A percentile compares a stretch with the other conserved stretches of the same genome.
phyloP scores from a whole-genome alignment of 2,888 invertebrate species.

The Hemicrepidius hirtus region DNA sequence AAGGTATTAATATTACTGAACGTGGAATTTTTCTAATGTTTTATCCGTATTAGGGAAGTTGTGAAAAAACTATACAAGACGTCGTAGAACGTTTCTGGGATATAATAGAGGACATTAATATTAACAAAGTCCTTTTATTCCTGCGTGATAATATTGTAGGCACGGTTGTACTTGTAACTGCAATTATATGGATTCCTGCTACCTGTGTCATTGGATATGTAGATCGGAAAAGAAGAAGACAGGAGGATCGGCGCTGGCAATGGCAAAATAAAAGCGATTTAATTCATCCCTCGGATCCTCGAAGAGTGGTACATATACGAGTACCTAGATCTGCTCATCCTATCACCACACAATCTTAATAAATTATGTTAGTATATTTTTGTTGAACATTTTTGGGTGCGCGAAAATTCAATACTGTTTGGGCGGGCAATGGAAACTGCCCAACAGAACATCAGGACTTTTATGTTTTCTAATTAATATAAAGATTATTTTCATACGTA shows the following conservation, averaged over 20 bases:
- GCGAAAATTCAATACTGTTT: too few species aligned
- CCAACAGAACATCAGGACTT: too few species aligned
- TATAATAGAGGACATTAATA: conserved; percentile 97
- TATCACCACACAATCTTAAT: conserved; percentile 5
- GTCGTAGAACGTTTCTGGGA: conserved; percentile 98
- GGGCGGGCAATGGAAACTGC: too few species aligned
- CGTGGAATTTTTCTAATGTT: conserved; percentile 7
- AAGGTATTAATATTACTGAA: conserved; percentile 76
- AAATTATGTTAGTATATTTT: neutral
- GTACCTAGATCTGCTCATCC: conserved; percentile 62
- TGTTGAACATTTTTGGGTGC: too few species aligned
- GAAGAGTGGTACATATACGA: conserved; percentile 81
- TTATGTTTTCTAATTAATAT: too few species aligned
- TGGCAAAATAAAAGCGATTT: conserved; percentile 83
- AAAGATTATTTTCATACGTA: too few species aligned
- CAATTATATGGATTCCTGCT: conserved; percentile 96
- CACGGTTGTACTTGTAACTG: conserved; percentile 91
- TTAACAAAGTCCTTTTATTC: conserved; percentile 92
- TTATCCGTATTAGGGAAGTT: conserved; percentile 81
- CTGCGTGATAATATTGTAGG: conserved; percentile 95
- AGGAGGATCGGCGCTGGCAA: conserved; percentile 81
- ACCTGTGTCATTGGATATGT: conserved; percentile 92
- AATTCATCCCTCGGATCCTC: conserved; percentile 83
- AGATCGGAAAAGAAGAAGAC: conserved; percentile 83
- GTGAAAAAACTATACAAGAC: conserved; percentile 95